Base-by-base conservation (phyloP, 2,113 vertebrate species). In the Procavia capensis region DNA sequence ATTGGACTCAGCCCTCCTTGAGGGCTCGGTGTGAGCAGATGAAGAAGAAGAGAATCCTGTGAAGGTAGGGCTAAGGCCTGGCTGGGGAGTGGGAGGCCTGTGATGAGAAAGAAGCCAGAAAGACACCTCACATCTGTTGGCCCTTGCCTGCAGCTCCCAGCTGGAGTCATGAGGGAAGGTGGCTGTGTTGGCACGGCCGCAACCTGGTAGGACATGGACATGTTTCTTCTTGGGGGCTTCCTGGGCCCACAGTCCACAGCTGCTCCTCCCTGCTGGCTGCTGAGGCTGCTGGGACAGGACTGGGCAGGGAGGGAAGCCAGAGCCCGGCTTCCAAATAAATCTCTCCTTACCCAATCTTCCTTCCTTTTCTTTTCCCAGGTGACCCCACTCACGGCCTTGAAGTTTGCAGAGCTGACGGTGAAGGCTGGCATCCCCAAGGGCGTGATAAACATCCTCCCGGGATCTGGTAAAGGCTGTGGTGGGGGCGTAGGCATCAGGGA, bases 381-480 rank as follows among this genome's bases (percentile, higher is more conserved):
- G 91, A 99, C 99, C 24, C 99, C 99, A 3, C 98, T 99, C 86
- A 99, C 99, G 4, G 99, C 99, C 3, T 88, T 99, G 79, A 99
- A 99, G 97, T 99, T 99, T 97, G 99, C 99, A 0, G 99, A 99
- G 88, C 97, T 99, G 94, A 98, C 99, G 0, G 97, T 99, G 1
- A 98, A 98, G 94, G 99, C 98, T 0, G 99, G 99, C 45, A 97
- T 99, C 61, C 99, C 99, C 31, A 99, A 98, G 97, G 99, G 99
- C 0, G 99, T 99, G 29, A 59, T 99, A 54, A 99, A 99, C 74
- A 98, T 99, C 82, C 96, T 99, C 1, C 99, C 99, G 0, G 99
- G 99, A 94, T 98, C 99, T 90, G 99, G 99, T 99, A 97, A 82
- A 96, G 54, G 27, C 54, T 17, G 4, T 34, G 19, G 24, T 0